These are phyloP conservation scores for Lithophane ornitopus DNA, from an alignment of 2,888 invertebrate genomes.

Conservation along the genomic window DNA sequence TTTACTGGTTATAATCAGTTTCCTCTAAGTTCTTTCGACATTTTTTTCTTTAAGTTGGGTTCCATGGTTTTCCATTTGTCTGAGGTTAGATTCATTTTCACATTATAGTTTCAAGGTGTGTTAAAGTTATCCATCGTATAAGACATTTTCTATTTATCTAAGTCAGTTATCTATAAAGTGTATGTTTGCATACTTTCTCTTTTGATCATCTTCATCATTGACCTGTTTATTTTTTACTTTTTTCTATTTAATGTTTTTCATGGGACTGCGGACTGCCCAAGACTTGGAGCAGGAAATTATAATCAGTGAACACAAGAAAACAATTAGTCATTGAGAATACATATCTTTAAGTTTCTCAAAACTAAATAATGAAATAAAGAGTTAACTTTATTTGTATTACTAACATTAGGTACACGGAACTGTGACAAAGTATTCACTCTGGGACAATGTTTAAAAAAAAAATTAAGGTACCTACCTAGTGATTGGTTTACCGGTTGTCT, in stretches of 20 bases:
- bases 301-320: background rate
- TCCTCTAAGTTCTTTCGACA: background rate
- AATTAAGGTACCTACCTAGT: background rate
- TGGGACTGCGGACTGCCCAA: background rate
- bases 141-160: background rate
- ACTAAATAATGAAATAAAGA: background rate
- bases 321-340: background rate
- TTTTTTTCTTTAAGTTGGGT: background rate
- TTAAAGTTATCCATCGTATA: background rate
- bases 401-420: background rate
- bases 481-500: slow-evolving; percentile 48
- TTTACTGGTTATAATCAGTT: background rate
- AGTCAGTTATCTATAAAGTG: background rate
- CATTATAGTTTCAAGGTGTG: background rate
- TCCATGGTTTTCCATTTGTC: background rate
- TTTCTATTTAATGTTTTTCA: background rate
- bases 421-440: background rate
- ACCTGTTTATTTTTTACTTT: background rate
- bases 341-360: background rate
- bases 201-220: background rate
- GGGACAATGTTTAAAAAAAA: too few species aligned
- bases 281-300: too few species aligned
- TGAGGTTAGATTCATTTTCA: too few species aligned
- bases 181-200: background rate
- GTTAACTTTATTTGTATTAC: background rate